Percentiles rank a stretch among this genome's conserved stretches.
Evolutionary conservation across 1,140 invertebrate species (phyloP).

Genomic region (Coptotermes formosanus): DNA sequence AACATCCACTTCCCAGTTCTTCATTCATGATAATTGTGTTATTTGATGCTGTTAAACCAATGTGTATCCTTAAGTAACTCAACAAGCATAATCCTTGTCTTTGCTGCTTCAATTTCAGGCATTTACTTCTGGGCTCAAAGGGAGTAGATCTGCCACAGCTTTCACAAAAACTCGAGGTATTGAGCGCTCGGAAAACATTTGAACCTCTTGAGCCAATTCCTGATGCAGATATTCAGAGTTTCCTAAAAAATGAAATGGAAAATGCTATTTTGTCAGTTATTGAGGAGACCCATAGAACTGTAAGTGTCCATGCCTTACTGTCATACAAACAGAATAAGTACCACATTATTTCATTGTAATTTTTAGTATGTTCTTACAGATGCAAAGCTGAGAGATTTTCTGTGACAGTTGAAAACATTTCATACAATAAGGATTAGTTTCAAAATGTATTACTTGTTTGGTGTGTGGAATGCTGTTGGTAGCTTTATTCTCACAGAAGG

Average conservation of each 20-base stretch:
- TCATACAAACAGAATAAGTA: background rate
- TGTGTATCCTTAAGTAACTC: too few relatives aligned
- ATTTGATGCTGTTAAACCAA: too few relatives aligned
- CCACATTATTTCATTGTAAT: background rate
- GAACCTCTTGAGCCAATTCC: slow-evolving; percentile 85
- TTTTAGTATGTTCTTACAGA: slow-evolving; percentile 5
- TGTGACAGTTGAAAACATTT: too few relatives aligned
- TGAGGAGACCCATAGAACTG: slow-evolving; percentile 81
- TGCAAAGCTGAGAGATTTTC: background rate
- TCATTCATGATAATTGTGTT: too few relatives aligned
- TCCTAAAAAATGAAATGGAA: slow-evolving; percentile 89
- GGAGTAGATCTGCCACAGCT: slow-evolving; percentile 92
- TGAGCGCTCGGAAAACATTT: slow-evolving; percentile 81
- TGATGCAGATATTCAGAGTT: slow-evolving; percentile 86
- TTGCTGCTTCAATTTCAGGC: background rate
- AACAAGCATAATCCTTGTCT: too few relatives aligned
- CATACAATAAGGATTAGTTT: too few relatives aligned
- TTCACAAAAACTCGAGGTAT: slow-evolving; percentile 82
- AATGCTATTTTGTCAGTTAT: slow-evolving; percentile 90
- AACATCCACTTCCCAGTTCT: too few relatives aligned
- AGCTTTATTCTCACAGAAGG: too few relatives aligned
- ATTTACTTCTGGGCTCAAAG: slow-evolving; percentile 83
- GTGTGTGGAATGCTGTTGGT: too few relatives aligned
- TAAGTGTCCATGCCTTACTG: slow-evolving; percentile 48
- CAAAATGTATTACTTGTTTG: too few relatives aligned